phyloP scores from a whole-genome alignment of 2,888 invertebrate genomes.

The Drosophila paranaensis region DNA sequence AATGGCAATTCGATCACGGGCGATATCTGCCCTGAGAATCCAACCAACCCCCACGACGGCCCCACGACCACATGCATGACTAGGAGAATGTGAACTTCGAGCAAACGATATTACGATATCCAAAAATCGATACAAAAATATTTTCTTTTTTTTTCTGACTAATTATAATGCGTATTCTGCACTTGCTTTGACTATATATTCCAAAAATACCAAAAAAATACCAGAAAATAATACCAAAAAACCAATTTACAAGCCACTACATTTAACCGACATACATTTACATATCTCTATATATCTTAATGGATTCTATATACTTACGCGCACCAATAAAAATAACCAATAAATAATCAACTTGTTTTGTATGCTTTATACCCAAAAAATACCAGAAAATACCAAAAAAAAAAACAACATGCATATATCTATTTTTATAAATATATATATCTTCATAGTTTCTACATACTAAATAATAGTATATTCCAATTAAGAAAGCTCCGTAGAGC shows the following conservation, averaged over 20 bases:
- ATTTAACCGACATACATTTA: constrained; percentile 7
- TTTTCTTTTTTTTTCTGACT: background rate
- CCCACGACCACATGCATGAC: background rate
- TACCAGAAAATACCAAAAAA: too few relatives aligned
- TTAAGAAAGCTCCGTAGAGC: constrained; percentile 59
- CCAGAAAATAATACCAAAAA: background rate
- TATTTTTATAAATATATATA: too few relatives aligned
- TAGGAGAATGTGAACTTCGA: constrained; percentile 1
- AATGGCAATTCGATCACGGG: constrained; percentile 71
- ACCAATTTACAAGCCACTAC: constrained; percentile 29
- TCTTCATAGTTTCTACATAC: too few relatives aligned
- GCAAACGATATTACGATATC: constrained; percentile 45
- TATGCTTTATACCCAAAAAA: too few relatives aligned
- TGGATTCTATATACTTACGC: constrained; percentile 23
- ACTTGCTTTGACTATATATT: constrained; percentile 4
- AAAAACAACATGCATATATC: too few relatives aligned
- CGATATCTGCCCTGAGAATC: constrained; percentile 75
- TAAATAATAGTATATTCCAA: constrained; percentile 39
- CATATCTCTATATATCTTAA: constrained; percentile 10
- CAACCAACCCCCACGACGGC: background rate
- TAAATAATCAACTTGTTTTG: constrained; percentile 37
- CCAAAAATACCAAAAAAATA: background rate
- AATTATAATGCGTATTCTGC: constrained; percentile 4
- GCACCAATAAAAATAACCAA: constrained; percentile 23
- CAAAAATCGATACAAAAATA: constrained; percentile 29